These are phyloP conservation scores for Coenonympha glycerion DNA, from an alignment of 2,888 invertebrate species.

Conservation along the genomic window DNA sequence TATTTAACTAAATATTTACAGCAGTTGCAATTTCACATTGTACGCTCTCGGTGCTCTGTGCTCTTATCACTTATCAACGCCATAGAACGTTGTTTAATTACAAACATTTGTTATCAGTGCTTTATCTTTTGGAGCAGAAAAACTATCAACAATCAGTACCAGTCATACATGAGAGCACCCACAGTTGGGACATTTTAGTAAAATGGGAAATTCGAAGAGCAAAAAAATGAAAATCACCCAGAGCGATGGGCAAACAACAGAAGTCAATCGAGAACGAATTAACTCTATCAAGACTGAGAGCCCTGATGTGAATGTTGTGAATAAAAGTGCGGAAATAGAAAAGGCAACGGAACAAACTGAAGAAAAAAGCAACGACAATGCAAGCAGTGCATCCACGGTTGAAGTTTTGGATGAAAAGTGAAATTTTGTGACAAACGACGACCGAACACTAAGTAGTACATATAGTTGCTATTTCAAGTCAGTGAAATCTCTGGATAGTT, in stretches of 20 bases:
- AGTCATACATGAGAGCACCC: conserved; percentile 31
- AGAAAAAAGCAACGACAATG: conserved; percentile 55
- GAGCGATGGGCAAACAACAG: conserved; percentile 40
- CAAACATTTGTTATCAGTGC: conserved; percentile 41
- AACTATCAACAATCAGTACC: conserved; percentile 25
- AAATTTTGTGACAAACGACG: conserved; percentile 29
- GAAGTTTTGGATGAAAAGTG: conserved; percentile 69
- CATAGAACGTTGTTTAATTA: conserved; percentile 42
- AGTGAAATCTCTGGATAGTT: conserved; percentile 18
- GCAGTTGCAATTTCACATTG: conserved; percentile 59
- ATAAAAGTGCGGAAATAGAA: conserved; percentile 33
- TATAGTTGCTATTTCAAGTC: conserved; percentile 1
- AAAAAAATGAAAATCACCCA: conserved; percentile 64
- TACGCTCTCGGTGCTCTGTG: conserved; percentile 42
- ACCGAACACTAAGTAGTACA: conserved; percentile 16
- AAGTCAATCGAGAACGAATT: conserved; percentile 46
- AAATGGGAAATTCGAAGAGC: conserved; percentile 67
- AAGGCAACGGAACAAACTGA: conserved; percentile 37
- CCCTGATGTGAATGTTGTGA: conserved; percentile 33
- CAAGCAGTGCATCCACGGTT: conserved; percentile 68
- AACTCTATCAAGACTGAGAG: conserved; percentile 55
- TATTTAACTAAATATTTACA: conserved; percentile 54
- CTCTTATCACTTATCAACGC: conserved; percentile 38
- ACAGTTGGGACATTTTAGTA: conserved; percentile 33
- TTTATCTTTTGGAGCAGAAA: conserved; percentile 36